phyloP scores from a whole-genome alignment of 1,140 invertebrate genomes.

The Anastrepha ludens region DNA sequence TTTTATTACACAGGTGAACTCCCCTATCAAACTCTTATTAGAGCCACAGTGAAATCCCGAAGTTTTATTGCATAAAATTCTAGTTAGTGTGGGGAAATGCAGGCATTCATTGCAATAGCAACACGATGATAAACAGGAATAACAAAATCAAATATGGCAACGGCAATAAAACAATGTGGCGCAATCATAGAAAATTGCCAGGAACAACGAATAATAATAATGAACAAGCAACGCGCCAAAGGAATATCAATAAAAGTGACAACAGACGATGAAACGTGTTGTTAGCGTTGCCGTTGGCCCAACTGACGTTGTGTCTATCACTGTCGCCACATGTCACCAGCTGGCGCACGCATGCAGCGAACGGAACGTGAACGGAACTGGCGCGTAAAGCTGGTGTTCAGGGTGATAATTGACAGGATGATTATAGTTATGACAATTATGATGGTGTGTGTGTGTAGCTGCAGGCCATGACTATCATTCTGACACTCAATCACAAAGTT shows the following conservation, averaged over 20 bases:
- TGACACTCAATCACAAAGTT: too few relatives aligned
- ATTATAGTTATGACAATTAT: too few relatives aligned
- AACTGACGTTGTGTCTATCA: not conserved
- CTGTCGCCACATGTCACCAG: not conserved
- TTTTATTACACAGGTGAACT: too few relatives aligned
- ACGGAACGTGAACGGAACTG: not conserved
- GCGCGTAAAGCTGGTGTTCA: too few relatives aligned
- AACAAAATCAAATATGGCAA: not conserved
- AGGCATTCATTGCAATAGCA: not conserved
- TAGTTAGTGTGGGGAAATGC: not conserved
- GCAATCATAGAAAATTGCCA: not conserved
- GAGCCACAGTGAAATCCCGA: too few relatives aligned
- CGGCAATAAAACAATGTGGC: not conserved
- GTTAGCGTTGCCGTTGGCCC: conserved; percentile 13
- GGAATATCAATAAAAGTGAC: conserved; percentile 38
- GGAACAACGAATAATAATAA: not conserved
- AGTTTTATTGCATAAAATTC: too few relatives aligned
- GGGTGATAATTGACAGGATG: not conserved
- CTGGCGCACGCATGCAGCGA: not conserved
- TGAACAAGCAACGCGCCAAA: not conserved
- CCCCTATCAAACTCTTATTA: too few relatives aligned
- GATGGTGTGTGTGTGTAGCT: too few relatives aligned
- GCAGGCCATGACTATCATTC: too few relatives aligned
- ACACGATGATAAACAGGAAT: not conserved
- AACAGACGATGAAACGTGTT: conserved; percentile 31